These are phyloP conservation scores for Indri indri DNA, from an alignment of 2,113 vertebrate species.

Conservation along the genomic window DNA sequence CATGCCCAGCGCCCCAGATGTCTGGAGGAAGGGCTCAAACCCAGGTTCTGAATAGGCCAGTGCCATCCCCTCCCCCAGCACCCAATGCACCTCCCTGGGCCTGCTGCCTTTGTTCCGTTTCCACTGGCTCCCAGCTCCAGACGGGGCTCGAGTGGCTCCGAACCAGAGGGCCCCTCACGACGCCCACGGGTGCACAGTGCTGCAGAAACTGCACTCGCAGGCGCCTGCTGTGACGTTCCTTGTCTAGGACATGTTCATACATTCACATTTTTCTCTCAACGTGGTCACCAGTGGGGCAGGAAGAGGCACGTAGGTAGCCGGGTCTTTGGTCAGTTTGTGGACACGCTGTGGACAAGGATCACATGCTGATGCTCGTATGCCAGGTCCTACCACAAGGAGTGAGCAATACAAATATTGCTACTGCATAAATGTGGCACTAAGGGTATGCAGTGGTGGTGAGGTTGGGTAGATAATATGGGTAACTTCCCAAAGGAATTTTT, in stretches of 20 bases:
- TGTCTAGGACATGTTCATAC: neutral
- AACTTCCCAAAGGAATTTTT: neutral
- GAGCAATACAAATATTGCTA: neutral
- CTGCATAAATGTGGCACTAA: neutral
- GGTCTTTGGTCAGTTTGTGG: neutral
- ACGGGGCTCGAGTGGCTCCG: neutral
- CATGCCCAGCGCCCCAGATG: no score
- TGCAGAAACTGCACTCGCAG: neutral
- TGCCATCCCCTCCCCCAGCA: no score
- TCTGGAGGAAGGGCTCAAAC: neutral
- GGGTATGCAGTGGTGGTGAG: neutral
- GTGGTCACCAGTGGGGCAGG: neutral
- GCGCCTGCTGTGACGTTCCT: neutral
- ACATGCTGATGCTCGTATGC: neutral
- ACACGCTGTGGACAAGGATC: neutral
- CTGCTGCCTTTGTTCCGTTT: neutral
- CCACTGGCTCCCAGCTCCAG: neutral
- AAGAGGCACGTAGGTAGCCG: no score
- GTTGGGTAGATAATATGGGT: neutral
- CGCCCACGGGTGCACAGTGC: accelerated
- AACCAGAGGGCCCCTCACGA: neutral
- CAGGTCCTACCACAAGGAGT: neutral
- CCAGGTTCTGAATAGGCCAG: neutral
- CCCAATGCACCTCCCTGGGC: accelerated
- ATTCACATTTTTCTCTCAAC: neutral